These are phyloP conservation scores for Physella acuta DNA, from an alignment of 1,140 invertebrate species.

Conservation along the genomic window DNA sequence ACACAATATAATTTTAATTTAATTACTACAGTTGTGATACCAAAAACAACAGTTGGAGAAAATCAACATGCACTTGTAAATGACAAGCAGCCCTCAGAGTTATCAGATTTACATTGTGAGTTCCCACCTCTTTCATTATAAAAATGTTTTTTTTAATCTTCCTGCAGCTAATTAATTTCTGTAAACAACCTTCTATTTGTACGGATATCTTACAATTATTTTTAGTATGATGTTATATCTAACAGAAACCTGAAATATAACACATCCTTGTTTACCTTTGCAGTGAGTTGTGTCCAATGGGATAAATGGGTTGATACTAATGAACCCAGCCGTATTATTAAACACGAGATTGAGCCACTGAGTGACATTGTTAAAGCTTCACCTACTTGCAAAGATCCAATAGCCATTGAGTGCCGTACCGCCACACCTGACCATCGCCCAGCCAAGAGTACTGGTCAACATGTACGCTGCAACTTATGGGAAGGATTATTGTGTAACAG, in stretches of 20 bases:
- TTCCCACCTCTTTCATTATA: too few relatives aligned
- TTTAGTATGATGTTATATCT: neutral
- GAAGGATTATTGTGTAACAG: conserved; percentile 70
- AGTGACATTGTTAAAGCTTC: conserved; percentile 31
- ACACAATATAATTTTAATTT: too few relatives aligned
- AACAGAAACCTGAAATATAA: neutral
- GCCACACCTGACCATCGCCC: conserved; percentile 31
- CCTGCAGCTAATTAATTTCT: too few relatives aligned
- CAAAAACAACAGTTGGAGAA: too few relatives aligned
- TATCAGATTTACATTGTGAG: too few relatives aligned
- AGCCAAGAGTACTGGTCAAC: conserved; percentile 56
- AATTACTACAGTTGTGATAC: too few relatives aligned
- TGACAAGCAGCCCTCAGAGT: too few relatives aligned
- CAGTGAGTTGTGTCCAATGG: conserved; percentile 39
- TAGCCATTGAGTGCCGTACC: conserved; percentile 47
- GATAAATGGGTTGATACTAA: conserved; percentile 38
- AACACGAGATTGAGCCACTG: conserved; percentile 36
- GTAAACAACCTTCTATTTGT: too few relatives aligned
- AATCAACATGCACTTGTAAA: too few relatives aligned
- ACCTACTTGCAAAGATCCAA: conserved; percentile 33
- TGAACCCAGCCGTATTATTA: conserved; percentile 29
- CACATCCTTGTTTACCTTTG: conserved; percentile 4
- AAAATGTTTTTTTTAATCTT: too few relatives aligned
- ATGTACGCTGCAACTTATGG: conserved; percentile 75
- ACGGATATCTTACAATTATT: too few relatives aligned